Evolutionary conservation across 2,113 vertebrate genomes (phyloP).

Genomic region (Macrotus californicus): DNA sequence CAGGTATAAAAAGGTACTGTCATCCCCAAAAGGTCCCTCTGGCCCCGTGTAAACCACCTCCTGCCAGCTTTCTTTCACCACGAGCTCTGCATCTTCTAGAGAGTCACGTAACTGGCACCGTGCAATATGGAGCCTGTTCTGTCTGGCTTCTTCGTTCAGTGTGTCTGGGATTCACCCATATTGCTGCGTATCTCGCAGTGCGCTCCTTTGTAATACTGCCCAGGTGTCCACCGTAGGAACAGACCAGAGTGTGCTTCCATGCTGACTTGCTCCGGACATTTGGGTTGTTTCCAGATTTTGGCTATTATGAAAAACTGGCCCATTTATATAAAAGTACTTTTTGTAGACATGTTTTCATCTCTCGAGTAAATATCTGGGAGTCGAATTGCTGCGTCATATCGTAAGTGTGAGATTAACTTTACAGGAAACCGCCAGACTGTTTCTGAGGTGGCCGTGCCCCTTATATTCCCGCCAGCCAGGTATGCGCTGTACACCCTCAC

Average conservation of each 20-base stretch:
- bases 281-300: neutral
- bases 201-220: neutral
- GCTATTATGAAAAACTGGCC: neutral
- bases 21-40: neutral
- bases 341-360: neutral
- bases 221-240: neutral
- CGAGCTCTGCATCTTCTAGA: neutral
- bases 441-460: neutral
- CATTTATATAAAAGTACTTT: neutral
- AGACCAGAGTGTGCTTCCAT: neutral
- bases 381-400: neutral
- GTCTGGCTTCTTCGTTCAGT: neutral
- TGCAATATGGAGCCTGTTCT: accelerated
- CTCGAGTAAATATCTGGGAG: neutral
- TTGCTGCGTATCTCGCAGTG: neutral
- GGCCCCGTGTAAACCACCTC: neutral
- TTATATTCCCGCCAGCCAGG: neutral
- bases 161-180: neutral
- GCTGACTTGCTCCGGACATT: neutral
- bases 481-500: neutral
- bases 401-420: neutral
- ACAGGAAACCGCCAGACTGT: neutral
- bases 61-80: neutral
- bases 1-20: neutral
- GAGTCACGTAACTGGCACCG: neutral